Evolutionary conservation across 2,888 invertebrate species (phyloP), one percentile per base, ranked within the genome.

Genomic region (Cryptophagus acutangulus): DNA sequence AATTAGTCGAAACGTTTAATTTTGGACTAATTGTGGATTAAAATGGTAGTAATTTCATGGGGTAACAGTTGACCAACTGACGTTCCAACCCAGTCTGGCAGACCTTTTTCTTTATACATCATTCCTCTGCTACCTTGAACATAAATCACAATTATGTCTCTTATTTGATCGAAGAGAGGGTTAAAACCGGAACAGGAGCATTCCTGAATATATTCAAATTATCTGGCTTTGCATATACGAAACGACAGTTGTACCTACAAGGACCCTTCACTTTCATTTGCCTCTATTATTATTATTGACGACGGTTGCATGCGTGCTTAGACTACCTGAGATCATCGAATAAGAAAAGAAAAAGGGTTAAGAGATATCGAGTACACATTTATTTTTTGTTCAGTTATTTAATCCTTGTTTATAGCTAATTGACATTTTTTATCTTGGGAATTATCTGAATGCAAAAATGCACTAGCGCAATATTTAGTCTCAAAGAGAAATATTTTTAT

Each of bases 61-160:
- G n/a, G n/a, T n/a, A n/a, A 26, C 26, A 26, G 26, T 26, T 26
- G 26, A 8, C 26, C 26, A 26, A 6, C 26, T 26, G 26, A 26
- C 26, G 26, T 13, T 13, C n/a, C 26, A n/a, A 26, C n/a, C n/a
- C n/a, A 26, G 26, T 12, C 26, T 13, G n/a, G n/a, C 26, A 20
- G 26, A 26, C 5, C n/a, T n/a, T n/a, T 26, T 3, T 8, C 26
- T 26, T 8, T 13, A 26, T 12, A n/a, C n/a, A n/a, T 3, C 3
- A 13, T 20, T 20, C 20, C 9, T 9, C 20, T 20, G 9, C 20
- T 20, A 20, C 4, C 26, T 12, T 12, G 5, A 3, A 26, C 26
- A 26, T n/a, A 26, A 26, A 26, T 26, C 26, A 26, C 26, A 26
- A n/a, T 4, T 20, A 26, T 26, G 12, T 26, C 9, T 4, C 9